Percentiles rank a stretch among this genome's conserved stretches.
These are phyloP conservation scores for Diachrysia chrysitis DNA, from an alignment of 2,888 invertebrate species.

Conservation along the genomic window DNA sequence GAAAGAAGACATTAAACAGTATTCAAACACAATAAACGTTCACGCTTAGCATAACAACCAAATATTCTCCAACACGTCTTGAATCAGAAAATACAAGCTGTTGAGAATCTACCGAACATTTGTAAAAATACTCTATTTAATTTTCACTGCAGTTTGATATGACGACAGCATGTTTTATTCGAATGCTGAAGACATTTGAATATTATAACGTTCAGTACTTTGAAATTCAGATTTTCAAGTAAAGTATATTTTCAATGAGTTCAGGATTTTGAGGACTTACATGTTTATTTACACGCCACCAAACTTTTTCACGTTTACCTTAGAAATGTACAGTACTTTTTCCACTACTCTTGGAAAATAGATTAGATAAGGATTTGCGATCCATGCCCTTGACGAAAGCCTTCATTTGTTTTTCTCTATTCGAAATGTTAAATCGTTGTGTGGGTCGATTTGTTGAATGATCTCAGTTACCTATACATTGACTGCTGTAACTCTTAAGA, in stretches of 20 bases:
- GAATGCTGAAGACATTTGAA: constrained; percentile 38
- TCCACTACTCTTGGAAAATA: not conserved
- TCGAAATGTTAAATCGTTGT: not conserved
- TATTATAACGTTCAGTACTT: constrained; percentile 45
- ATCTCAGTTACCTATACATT: not conserved
- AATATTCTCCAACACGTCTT: constrained; percentile 30
- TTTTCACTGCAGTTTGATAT: constrained; percentile 45
- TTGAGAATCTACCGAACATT: constrained; percentile 31
- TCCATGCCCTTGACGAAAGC: not conserved
- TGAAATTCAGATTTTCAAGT: constrained; percentile 41
- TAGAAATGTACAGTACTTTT: not conserved
- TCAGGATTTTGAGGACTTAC: constrained; percentile 12
- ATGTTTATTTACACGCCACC: not conserved
- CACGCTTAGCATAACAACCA: constrained; percentile 16
- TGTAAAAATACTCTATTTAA: constrained; percentile 28
- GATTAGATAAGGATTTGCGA: not conserved
- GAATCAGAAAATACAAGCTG: constrained; percentile 29
- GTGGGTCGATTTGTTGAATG: not conserved
- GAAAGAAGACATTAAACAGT: not conserved
- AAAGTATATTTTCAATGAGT: constrained; percentile 32
- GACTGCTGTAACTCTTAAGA: too few relatives aligned
- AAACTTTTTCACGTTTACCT: not conserved
- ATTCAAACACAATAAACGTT: constrained; percentile 1
- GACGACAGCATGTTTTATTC: constrained; percentile 50
- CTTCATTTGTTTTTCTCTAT: not conserved